Percentiles rank a stretch among this genome's conserved stretches.
phyloP scores from a whole-genome alignment of 2,888 invertebrate species.

The Coremacera marginata region DNA sequence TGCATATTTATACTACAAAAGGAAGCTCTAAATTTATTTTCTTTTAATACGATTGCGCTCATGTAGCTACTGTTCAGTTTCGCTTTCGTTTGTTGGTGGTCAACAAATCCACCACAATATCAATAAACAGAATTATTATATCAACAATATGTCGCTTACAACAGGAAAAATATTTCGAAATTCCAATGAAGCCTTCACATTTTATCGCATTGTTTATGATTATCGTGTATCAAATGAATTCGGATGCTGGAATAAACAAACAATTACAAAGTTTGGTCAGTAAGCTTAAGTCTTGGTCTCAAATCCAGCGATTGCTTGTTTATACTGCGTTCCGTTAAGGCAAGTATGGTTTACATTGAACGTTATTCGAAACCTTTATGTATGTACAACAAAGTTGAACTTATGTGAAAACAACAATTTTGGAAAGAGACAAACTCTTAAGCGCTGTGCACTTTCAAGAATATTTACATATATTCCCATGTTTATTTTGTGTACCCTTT shows the following conservation, averaged over 20 bases:
- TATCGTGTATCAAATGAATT: constrained; percentile 15
- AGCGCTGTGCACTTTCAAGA: neutral
- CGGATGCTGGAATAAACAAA: constrained; percentile 12
- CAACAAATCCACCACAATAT: neutral
- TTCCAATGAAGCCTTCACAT: constrained; percentile 1
- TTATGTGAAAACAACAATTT: neutral
- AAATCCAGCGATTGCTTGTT: neutral
- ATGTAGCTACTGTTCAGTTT: constrained; percentile 24
- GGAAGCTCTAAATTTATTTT: neutral
- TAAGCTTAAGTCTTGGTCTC: neutral
- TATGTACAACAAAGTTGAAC: too few relatives aligned
- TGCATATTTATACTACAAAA: constrained; percentile 49
- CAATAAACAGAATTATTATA: constrained; percentile 8
- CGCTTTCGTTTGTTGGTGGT: constrained; percentile 7
- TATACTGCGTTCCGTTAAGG: neutral
- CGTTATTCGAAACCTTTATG: neutral
- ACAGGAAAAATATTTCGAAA: neutral
- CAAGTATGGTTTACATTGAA: neutral
- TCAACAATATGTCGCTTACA: neutral
- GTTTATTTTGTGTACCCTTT: too few relatives aligned
- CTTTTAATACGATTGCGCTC: constrained; percentile 12
- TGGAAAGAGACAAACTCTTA: neutral
- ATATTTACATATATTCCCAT: neutral
- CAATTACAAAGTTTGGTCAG: constrained; percentile 7
- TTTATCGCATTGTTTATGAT: constrained; percentile 15